Base-by-base conservation (phyloP, 2,113 vertebrate genomes). In the Arothron firmamentum region DNA sequence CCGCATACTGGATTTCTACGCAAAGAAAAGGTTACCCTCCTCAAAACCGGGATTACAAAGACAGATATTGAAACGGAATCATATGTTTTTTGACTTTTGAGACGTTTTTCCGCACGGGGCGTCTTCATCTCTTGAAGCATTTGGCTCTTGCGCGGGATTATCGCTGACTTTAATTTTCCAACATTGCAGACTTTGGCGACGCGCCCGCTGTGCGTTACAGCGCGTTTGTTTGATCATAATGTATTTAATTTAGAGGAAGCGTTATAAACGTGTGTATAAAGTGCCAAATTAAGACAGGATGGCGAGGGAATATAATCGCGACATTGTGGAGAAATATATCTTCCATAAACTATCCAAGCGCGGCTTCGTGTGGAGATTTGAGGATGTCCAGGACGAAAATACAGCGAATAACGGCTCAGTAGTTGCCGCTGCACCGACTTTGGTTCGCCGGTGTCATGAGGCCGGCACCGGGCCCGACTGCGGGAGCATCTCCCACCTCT, bases 261-360 rank as follows among this genome's bases (percentile, higher is more conserved):
- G 47, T 11, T 38, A 2, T 4, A 38, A 11, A 47, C 53, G 67
- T 43, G 15, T 53, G 2, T 63, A 42, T 21, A 53, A 74, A 79
- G 79, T 82, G 82, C 74, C 80, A 76, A 83, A 77, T 78, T 50
- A 46, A 79, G 59, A 68, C 74, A 84, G 73, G 46, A 92, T 92
- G 91, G 88, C 86, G 80, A 84, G 83, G 80, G 89, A 87, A 52
- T 72, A 67, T 43, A 87, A 85, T 69, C 90, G 90, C 78, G 68
- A 52, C 61, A 87, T 92, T 48, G 91, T 92, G 76, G 83, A 86
- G 74, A 90, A 91, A 72, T 92, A 91, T 13, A 88, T 92, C 57
- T 79, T 70, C 71, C 84, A 92, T 73, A 92, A 90, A 88, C 91
- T 92, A 77, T 87, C 80, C 31, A 91, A 90, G 65, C 79, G 57